These are phyloP conservation scores for Rhabdophis nuchalis DNA, from an alignment of 2,797 vertebrate genomes.

Conservation along the genomic window DNA sequence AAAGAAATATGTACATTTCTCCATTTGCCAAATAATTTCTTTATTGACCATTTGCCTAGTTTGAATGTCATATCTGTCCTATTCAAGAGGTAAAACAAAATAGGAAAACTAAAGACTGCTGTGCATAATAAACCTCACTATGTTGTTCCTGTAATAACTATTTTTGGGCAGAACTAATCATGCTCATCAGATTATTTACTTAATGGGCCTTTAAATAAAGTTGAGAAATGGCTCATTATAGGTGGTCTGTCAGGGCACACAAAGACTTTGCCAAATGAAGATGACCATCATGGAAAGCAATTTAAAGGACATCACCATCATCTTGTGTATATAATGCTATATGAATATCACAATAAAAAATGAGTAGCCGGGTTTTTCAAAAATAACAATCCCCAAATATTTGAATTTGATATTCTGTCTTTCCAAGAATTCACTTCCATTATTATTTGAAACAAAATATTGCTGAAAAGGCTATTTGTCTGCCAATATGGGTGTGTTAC, in stretches of 20 bases:
- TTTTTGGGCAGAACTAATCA: not conserved
- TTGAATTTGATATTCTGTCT: not conserved
- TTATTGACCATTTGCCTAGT: slow-evolving; percentile 9
- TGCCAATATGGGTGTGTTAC: not conserved
- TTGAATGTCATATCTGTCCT: slow-evolving; percentile 24
- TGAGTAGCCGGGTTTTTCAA: not conserved
- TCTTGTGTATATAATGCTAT: not conserved
- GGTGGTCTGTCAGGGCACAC: not conserved
- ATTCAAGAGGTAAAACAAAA: slow-evolving; percentile 8
- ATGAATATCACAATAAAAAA: not conserved
- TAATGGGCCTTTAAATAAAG: not conserved
- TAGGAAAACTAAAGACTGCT: not conserved
- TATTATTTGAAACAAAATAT: not conserved
- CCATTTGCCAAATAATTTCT: slow-evolving; percentile 6
- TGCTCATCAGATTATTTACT: not conserved
- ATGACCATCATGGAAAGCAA: not conserved
- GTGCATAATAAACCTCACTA: not conserved
- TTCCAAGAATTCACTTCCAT: not conserved
- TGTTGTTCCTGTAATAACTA: not conserved
- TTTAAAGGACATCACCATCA: not conserved
- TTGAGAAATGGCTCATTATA: not conserved
- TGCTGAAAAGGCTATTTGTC: not conserved
- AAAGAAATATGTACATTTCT: slow-evolving; percentile 17
- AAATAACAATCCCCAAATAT: not conserved
- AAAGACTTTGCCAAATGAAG: not conserved